A percentile compares a stretch with the other conserved stretches of the same genome.
These are phyloP conservation scores for Tapirus indicus DNA, from an alignment of 2,797 vertebrate species.

Conservation along the genomic window DNA sequence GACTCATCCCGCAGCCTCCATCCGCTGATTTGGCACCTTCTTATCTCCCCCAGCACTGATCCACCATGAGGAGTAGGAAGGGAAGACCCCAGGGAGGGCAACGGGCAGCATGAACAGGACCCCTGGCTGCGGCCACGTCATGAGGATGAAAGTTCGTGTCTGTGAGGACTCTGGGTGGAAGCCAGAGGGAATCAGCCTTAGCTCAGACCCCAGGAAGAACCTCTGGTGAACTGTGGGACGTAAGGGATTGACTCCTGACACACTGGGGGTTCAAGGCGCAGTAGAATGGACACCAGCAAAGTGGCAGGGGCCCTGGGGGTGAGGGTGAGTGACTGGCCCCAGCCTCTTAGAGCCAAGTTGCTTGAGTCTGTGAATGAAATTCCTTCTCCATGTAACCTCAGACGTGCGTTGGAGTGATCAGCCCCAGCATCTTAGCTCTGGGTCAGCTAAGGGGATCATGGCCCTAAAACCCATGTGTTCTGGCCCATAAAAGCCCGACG, in stretches of 20 bases:
- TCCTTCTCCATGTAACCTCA: neutral
- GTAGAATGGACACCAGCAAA: accelerated
- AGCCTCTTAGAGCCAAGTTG: accelerated
- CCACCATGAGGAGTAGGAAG: too few species aligned
- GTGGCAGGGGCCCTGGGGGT: neutral
- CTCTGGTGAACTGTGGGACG: accelerated
- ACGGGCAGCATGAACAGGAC: accelerated
- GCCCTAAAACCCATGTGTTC: accelerated
- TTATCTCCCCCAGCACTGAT: too few species aligned
- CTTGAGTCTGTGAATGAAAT: accelerated
- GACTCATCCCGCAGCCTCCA: accelerated
- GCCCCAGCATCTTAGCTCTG: neutral
- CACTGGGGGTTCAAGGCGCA: accelerated
- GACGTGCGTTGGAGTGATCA: accelerated
- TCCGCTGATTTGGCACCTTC: accelerated
- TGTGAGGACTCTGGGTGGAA: too few species aligned
- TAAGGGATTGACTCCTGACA: accelerated
- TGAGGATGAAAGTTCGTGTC: neutral
- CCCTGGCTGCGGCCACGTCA: neutral
- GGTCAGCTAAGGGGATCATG: neutral
- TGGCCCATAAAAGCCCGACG: accelerated
- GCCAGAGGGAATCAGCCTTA: neutral
- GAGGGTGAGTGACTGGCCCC: accelerated
- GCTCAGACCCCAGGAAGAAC: neutral
- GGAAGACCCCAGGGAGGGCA: neutral